Conservation (phyloP, 2,888 invertebrate species). For the Meiosimyza platycephala region DNA sequence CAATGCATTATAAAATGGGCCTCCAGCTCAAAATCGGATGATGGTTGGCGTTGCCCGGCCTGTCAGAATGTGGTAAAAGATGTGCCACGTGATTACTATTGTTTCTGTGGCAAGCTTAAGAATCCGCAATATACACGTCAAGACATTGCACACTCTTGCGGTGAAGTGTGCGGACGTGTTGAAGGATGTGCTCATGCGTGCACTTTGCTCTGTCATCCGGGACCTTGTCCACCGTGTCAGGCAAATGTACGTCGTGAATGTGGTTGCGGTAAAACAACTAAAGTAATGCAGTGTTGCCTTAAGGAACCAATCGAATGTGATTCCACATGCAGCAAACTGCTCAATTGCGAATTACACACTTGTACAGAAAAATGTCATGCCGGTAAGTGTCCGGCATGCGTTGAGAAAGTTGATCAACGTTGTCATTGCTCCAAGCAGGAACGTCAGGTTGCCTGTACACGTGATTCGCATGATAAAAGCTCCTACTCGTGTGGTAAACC, state of each 20-base stretch:
- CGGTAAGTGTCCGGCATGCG: constrained; percentile 81
- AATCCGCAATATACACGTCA: constrained; percentile 82
- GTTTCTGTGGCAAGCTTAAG: constrained; percentile 87
- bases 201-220: constrained; percentile 89
- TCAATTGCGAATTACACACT: constrained; percentile 82
- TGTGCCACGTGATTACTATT: constrained; percentile 84
- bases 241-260: constrained; percentile 79
- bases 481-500: constrained; percentile 73
- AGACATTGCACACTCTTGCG: constrained; percentile 91
- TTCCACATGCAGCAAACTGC: constrained; percentile 75
- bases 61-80: constrained; percentile 85
- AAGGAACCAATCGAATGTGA: constrained; percentile 80
- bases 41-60: constrained; percentile 95
- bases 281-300: constrained; percentile 78
- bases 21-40: constrained; percentile 79
- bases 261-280: constrained; percentile 81
- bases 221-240: constrained; percentile 92
- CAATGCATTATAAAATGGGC: constrained; percentile 94
- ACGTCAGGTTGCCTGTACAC: constrained; percentile 74
- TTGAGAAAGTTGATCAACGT: constrained; percentile 74
- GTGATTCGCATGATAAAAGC: constrained; percentile 67
- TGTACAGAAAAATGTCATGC: constrained; percentile 83
- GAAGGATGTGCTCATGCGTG: constrained; percentile 76
- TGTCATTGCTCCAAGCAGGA: constrained; percentile 79
- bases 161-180: constrained; percentile 79